Conservation (phyloP, 2,113 vertebrate genomes). For the Paratilapia polleni region DNA sequence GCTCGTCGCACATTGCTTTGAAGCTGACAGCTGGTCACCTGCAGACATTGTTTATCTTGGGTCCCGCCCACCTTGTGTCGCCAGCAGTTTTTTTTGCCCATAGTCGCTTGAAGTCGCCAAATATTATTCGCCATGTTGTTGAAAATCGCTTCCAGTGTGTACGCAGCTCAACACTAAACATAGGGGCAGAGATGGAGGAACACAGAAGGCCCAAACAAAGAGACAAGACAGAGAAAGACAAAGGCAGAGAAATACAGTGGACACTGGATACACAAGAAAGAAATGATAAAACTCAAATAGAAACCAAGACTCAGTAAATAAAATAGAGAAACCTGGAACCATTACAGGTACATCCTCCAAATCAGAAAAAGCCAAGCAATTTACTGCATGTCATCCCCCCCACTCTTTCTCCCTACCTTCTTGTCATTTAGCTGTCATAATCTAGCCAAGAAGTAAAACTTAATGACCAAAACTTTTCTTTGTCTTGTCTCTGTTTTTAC, state of each 20-base stretch:
- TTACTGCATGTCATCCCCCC: background rate
- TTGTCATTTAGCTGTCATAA: background rate
- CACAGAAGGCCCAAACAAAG: background rate
- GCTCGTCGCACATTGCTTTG: too few relatives aligned
- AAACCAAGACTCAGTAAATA: background rate
- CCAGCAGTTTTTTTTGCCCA: too few relatives aligned
- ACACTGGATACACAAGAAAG: background rate
- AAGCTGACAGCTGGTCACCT: too few relatives aligned
- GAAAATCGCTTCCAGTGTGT: too few relatives aligned
- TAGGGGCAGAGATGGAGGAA: background rate
- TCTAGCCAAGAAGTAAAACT: background rate
- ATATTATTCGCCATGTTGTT: too few relatives aligned
- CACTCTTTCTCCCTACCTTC: background rate
- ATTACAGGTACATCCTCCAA: background rate
- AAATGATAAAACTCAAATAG: fast-evolving
- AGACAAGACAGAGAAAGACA: background rate
- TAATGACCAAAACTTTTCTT: background rate
- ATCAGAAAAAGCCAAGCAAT: fast-evolving
- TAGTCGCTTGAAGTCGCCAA: too few relatives aligned
- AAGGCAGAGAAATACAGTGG: background rate
- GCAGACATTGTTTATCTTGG: too few relatives aligned
- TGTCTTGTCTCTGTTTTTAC: background rate
- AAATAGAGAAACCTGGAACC: background rate
- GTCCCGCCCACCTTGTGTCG: too few relatives aligned
- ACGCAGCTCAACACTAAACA: background rate